A percentile compares a stretch with the other conserved stretches of the same genome.
phyloP scores from a whole-genome alignment of 2,888 invertebrate genomes.

The Parnassius apollo region DNA sequence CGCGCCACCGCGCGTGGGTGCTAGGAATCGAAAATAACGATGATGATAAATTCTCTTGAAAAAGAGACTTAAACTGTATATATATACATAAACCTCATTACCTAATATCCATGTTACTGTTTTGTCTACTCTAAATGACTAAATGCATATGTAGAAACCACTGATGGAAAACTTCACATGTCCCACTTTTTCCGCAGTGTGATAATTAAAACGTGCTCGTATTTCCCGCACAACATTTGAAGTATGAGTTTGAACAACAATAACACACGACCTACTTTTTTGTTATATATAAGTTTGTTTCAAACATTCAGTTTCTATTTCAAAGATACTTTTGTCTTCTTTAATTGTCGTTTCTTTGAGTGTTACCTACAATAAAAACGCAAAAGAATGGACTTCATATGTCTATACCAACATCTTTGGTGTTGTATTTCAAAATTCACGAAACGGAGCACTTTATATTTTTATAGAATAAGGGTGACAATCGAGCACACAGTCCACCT shows the following conservation, averaged over 20 bases:
- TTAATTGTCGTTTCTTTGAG: background rate
- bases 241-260: slow-evolving; percentile 13
- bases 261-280: slow-evolving; percentile 17
- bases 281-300: slow-evolving; percentile 8
- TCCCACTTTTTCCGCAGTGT: slow-evolving; percentile 21
- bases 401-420: too few relatives aligned
- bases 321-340: slow-evolving; percentile 1
- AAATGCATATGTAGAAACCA: slow-evolving; percentile 3
- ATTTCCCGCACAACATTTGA: slow-evolving; percentile 5
- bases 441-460: too few relatives aligned
- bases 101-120: background rate
- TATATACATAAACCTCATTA: background rate
- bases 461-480: too few relatives aligned
- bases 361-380: too few relatives aligned
- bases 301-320: slow-evolving; percentile 5
- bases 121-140: slow-evolving; percentile 5
- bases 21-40: too few relatives aligned
- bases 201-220: slow-evolving; percentile 20
- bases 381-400: too few relatives aligned
- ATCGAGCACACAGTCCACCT: too few relatives aligned
- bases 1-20: too few relatives aligned
- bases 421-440: too few relatives aligned
- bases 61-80: too few relatives aligned
- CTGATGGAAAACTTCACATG: slow-evolving; percentile 17
- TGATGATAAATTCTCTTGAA: too few relatives aligned